Conservation (phyloP, 1,140 invertebrate species). For the Musca vetustissima region DNA sequence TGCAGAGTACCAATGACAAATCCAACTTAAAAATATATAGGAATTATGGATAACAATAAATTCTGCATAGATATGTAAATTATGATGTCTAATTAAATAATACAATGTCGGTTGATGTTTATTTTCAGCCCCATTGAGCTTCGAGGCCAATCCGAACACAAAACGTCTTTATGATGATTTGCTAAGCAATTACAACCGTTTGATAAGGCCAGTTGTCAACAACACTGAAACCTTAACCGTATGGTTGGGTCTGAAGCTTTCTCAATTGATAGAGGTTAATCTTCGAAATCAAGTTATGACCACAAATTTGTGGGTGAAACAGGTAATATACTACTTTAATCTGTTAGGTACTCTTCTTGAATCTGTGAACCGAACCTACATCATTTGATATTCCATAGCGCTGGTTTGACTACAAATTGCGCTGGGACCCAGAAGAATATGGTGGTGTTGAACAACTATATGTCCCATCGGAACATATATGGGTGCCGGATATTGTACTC, state of each 20-base stretch:
- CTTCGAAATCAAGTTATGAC: conserved; percentile 95
- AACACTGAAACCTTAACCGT: conserved; percentile 93
- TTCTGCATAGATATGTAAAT: no score
- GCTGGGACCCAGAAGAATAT: conserved; percentile 91
- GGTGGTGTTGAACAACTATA: conserved; percentile 90
- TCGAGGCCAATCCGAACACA: conserved; percentile 85
- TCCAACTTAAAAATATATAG: no score
- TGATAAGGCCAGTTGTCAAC: conserved; percentile 93
- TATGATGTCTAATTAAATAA: no score
- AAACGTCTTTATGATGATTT: conserved; percentile 91
- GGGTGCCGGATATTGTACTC: conserved; percentile 86
- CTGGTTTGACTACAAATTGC: conserved; percentile 92
- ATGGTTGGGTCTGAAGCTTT: conserved; percentile 86
- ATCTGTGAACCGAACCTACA: no score
- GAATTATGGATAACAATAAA: no score
- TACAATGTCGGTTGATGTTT: no score
- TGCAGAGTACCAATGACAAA: no score
- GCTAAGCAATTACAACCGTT: conserved; percentile 92
- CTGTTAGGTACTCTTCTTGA: no score
- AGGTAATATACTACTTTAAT: no score
- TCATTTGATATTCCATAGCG: conserved; percentile 78
- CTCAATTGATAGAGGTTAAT: conserved; percentile 95
- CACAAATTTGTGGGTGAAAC: conserved; percentile 92
- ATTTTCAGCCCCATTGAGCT: conserved; percentile 56
- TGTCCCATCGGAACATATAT: conserved; percentile 90